Base-by-base conservation (phyloP, 1,140 invertebrate species). In the Palaemon carinicauda region DNA sequence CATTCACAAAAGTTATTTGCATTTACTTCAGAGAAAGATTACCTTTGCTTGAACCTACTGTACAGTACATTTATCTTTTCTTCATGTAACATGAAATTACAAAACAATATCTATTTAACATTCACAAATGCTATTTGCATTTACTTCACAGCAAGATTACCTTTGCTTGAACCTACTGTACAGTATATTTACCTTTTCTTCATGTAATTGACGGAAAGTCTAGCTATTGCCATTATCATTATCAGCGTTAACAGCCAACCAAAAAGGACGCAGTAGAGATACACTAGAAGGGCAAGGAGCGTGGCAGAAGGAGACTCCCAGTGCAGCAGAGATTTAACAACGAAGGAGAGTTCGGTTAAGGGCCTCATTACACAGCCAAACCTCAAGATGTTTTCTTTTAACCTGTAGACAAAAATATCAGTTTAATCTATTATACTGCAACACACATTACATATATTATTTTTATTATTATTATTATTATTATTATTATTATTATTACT, bases 281-380 rank as follows among this genome's bases (percentile, higher is more conserved):
- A 86, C 80, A 89, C 69, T 51, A 89, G 31, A 29, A 89, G 74
- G 69, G 87, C 86, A n/a, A 89, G 71, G 51, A 89, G 80, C 9
- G 89, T 89, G 65, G 89, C 88, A 50, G 89, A 87, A 27, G 89
- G 88, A 10, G 89, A 89, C 71, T 89, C 85, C 89, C 89, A 89
- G 21, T 80, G 82, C 15, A 88, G 60, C 0, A 88, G 74, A 14
- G 80, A 79, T 29, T 50, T 82, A 10, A 83, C 74, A 19, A 77
- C 73, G 15, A 53, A 74, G 19, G 75, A 82, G 5, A 82, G 75
- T 19, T 88, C 87, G n/a, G 80, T 88, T 17, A 88, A 29, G 7
- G 81, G 87, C 7, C 80, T 73, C 79, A 88, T 88, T 29, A 86
- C 84, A n/a, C 77, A 80, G 24, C 84, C 84, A 27, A 86, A 86